Percentiles rank a stretch among this genome's conserved stretches.
phyloP scores from a whole-genome alignment of 2,113 vertebrate species.

The Bucco capensis region DNA sequence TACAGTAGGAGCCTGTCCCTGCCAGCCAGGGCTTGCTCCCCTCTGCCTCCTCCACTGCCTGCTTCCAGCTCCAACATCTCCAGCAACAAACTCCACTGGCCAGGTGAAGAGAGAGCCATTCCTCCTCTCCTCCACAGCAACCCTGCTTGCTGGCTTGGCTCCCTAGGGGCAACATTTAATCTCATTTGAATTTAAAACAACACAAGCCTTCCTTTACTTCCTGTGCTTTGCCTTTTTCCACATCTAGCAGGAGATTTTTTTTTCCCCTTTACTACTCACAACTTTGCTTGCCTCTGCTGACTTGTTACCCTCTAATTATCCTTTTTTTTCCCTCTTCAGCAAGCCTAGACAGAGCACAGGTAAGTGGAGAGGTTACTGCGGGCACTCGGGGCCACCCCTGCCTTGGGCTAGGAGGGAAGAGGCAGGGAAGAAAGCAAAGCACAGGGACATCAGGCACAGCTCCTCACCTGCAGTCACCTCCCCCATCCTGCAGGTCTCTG shows the following conservation, averaged over 20 bases:
- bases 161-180: constrained; percentile 25
- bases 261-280: constrained; percentile 38
- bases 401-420: background rate
- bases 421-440: background rate
- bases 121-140: background rate
- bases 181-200: constrained; percentile 57
- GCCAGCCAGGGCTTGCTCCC: background rate
- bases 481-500: background rate
- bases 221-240: constrained; percentile 23
- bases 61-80: background rate
- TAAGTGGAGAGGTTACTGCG: background rate
- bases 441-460: background rate
- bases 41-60: background rate
- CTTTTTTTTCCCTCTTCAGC: background rate
- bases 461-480: background rate
- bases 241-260: constrained; percentile 16
- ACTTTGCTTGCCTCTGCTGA: constrained; percentile 51
- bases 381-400: background rate
- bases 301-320: constrained; percentile 51
- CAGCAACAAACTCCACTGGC: background rate
- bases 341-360: background rate
- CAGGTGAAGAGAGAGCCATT: background rate
- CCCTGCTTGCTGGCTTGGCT: background rate
- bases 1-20: background rate
- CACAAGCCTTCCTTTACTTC: constrained; percentile 36